These are phyloP conservation scores for Leptopilina drosophilae DNA, from an alignment of 2,888 invertebrate species.

Conservation along the genomic window DNA sequence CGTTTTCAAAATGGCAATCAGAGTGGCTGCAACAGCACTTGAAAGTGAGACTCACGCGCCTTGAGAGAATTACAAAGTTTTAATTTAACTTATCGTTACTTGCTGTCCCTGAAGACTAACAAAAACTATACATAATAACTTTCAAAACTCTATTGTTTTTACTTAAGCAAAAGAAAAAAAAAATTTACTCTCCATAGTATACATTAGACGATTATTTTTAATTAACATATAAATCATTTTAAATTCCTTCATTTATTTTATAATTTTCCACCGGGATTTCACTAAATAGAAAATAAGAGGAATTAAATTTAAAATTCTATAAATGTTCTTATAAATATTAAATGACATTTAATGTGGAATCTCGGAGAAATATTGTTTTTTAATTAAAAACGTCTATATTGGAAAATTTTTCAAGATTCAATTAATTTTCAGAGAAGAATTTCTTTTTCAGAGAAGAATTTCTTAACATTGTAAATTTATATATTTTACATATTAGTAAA, in stretches of 20 bases:
- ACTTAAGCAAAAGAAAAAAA: no score
- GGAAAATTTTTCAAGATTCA: background rate
- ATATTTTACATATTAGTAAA: background rate
- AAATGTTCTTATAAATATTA: no score
- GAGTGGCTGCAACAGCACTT: conserved; percentile 22
- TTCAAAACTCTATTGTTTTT: background rate
- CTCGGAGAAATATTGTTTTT: no score
- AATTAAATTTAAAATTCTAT: no score
- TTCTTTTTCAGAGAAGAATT: background rate
- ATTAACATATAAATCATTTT: no score
- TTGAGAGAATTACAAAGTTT: conserved; percentile 7
- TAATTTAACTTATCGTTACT: conserved; percentile 16
- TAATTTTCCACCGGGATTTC: no score
- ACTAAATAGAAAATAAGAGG: no score
- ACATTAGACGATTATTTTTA: no score
- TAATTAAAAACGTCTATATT: background rate
- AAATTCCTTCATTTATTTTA: no score
- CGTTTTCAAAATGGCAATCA: conserved; percentile 21
- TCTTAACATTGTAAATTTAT: background rate
- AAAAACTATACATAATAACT: conserved; percentile 1
- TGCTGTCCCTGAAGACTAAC: conserved; percentile 5
- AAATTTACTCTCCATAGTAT: background rate
- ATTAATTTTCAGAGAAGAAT: background rate
- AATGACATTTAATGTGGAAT: no score
- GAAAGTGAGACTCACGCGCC: conserved; percentile 7